phyloP scores from a whole-genome alignment of 2,888 invertebrate species.

The Agrotis puta region DNA sequence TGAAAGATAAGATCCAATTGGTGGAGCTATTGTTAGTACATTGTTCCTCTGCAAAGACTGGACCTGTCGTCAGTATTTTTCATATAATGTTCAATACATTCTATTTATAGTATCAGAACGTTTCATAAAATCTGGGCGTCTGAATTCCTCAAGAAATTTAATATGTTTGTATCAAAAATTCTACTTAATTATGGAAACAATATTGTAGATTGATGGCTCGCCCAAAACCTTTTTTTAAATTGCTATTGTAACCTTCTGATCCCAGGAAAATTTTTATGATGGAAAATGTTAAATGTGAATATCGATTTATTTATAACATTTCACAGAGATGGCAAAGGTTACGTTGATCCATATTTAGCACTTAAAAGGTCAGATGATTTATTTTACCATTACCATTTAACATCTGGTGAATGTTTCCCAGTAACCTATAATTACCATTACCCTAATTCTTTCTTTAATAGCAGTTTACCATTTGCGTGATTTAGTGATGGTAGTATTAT shows the following conservation, averaged over 20 bases:
- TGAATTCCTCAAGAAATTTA: conserved; percentile 14
- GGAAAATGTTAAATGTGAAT: conserved; percentile 44
- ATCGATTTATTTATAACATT: conserved; percentile 50
- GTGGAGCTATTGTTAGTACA: too few species aligned
- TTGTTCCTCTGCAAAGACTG: too few species aligned
- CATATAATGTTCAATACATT: neutral
- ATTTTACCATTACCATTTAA: conserved; percentile 23
- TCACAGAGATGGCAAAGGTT: conserved; percentile 24
- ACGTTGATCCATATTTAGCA: conserved; percentile 31
- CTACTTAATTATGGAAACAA: conserved; percentile 66
- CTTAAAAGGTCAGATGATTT: conserved; percentile 45
- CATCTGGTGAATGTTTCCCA: conserved; percentile 35
- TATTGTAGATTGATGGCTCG: conserved; percentile 49
- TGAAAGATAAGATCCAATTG: too few species aligned
- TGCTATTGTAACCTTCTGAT: conserved; percentile 56
- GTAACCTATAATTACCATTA: conserved; percentile 18
- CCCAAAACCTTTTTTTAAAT: conserved; percentile 61
- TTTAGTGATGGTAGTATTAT: conserved; percentile 5
- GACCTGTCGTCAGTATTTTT: neutral
- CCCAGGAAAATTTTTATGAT: conserved; percentile 19
- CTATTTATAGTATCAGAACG: neutral
- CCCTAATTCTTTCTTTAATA: conserved; percentile 21
- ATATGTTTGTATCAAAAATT: conserved; percentile 38
- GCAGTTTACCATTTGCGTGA: conserved; percentile 12
- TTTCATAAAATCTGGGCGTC: neutral